Evolutionary conservation across 1,140 invertebrate species (phyloP).

Genomic region (Meloidogyne floridensis): DNA sequence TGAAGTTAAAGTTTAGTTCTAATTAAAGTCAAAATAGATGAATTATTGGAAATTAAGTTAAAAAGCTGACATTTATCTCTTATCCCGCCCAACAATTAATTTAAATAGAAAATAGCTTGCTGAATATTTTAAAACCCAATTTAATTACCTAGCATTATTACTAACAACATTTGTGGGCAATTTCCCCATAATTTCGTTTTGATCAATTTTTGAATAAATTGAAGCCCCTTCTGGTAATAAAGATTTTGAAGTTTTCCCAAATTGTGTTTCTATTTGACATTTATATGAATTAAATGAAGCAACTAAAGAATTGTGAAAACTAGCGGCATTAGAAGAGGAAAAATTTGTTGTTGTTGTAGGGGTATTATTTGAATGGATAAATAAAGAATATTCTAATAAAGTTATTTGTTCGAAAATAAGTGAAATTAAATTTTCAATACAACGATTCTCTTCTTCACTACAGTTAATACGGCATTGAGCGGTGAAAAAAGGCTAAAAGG

Average conservation of each 20-base stretch:
- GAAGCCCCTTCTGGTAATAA: constrained; percentile 33
- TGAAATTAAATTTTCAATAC: constrained; percentile 20
- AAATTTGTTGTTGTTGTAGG: not conserved
- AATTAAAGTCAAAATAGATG: no score
- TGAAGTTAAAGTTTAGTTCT: no score
- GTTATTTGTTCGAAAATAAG: constrained; percentile 39
- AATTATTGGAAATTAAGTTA: no score
- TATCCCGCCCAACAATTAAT: no score
- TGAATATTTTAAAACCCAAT: not conserved
- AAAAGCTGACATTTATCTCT: no score
- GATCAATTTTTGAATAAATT: constrained; percentile 30
- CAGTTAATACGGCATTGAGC: constrained; percentile 37
- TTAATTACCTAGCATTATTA: not conserved
- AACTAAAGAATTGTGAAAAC: constrained; percentile 43
- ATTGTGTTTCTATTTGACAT: constrained; percentile 32
- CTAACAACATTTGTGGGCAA: not conserved
- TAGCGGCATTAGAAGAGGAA: not conserved
- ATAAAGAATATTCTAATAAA: constrained; percentile 47
- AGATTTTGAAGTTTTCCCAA: constrained; percentile 35
- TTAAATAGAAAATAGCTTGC: no score
- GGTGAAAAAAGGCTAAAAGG: constrained; percentile 46
- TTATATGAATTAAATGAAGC: constrained; percentile 37
- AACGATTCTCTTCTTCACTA: constrained; percentile 32
- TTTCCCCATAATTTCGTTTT: not conserved
- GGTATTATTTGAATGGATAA: constrained; percentile 31